phyloP scores from a whole-genome alignment of 2,797 vertebrate species.

The Cichlasoma orientale region DNA sequence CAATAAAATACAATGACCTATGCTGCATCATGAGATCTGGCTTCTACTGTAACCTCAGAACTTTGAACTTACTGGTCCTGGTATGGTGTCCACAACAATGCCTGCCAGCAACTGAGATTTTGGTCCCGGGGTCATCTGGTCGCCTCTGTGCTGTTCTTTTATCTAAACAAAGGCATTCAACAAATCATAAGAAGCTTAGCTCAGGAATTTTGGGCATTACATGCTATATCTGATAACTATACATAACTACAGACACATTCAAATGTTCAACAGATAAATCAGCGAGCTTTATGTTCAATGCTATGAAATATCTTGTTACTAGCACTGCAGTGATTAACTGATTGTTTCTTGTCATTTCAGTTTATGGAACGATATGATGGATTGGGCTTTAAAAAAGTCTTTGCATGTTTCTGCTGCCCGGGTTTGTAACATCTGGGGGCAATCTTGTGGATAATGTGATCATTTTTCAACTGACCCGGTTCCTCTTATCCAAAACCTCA shows the following conservation, averaged over 20 bases:
- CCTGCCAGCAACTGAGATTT: slow-evolving; percentile 93
- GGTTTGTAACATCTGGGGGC: not conserved
- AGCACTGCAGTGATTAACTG: not conserved
- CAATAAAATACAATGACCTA: not conserved
- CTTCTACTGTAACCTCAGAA: not conserved
- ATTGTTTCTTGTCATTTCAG: not conserved
- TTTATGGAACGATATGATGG: not conserved
- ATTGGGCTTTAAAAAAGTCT: not conserved
- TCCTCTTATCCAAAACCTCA: slow-evolving; percentile 92
- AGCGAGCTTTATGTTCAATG: not conserved
- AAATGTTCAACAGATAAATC: not conserved
- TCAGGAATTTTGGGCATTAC: not conserved
- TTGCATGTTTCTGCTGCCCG: not conserved
- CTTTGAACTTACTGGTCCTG: slow-evolving; percentile 85
- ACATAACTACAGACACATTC: too few relatives aligned
- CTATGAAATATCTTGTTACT: too few relatives aligned
- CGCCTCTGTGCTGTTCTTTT: slow-evolving; percentile 91
- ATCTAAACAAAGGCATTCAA: slow-evolving; percentile 79
- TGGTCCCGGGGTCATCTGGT: slow-evolving; percentile 93
- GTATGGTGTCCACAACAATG: slow-evolving; percentile 92
- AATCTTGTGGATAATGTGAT: not conserved
- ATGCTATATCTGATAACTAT: not conserved
- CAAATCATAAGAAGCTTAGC: not conserved
- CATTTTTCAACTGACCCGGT: slow-evolving; percentile 84
- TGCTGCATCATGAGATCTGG: not conserved